Conservation (phyloP, 2,888 invertebrate species). For the Melanostoma scalare region DNA sequence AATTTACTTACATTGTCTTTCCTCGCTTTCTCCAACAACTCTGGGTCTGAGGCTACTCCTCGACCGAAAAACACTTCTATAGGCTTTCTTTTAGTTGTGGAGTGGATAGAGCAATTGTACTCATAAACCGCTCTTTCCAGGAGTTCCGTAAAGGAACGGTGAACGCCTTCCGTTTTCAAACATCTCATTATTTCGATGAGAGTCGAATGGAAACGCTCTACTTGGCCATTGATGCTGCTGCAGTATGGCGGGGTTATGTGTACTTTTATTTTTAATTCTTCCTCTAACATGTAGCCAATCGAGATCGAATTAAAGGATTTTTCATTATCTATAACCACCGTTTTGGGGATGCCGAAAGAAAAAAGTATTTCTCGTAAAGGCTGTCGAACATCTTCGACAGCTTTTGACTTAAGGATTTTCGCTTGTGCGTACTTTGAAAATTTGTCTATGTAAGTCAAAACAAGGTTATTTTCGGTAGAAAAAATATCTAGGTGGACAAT, state of each 20-base stretch:
- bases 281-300: constrained; percentile 33
- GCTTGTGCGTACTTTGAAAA: constrained; percentile 38
- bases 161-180: constrained; percentile 18
- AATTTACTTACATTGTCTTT: constrained; percentile 52
- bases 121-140: constrained; percentile 56
- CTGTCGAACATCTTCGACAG: constrained; percentile 19
- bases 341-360: constrained; percentile 29
- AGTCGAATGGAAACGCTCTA: constrained; percentile 62
- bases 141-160: constrained; percentile 55
- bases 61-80: constrained; percentile 65
- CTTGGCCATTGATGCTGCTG: constrained; percentile 56
- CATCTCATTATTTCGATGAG: constrained; percentile 59
- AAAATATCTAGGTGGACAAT: constrained; percentile 56
- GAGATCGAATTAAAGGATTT: constrained; percentile 45
- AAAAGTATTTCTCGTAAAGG: constrained; percentile 30
- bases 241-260: constrained; percentile 32
- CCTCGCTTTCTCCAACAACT: constrained; percentile 8
- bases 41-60: constrained; percentile 28
- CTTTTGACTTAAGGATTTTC: constrained; percentile 20
- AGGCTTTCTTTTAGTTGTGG: constrained; percentile 59
- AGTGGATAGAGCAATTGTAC: constrained; percentile 53
- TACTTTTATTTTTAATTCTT: constrained; percentile 7
- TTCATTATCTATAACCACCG: constrained; percentile 41
- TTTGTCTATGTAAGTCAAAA: constrained; percentile 54
- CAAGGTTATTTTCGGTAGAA: constrained; percentile 39